These are phyloP conservation scores for Myxocyprinus asiaticus DNA, from an alignment of 2,113 vertebrate genomes.

Conservation along the genomic window DNA sequence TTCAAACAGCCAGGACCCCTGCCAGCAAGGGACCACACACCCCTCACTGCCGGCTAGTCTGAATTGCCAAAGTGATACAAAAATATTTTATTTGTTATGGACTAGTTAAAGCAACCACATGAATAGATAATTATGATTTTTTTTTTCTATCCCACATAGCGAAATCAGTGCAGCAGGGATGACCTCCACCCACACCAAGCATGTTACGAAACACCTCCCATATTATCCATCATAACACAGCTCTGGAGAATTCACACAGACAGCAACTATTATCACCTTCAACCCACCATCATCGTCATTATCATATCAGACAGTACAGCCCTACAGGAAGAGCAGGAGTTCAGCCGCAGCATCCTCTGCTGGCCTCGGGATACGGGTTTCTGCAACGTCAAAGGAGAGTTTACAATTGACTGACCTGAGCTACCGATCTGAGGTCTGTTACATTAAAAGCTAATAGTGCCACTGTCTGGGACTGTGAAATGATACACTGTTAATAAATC, in stretches of 20 bases:
- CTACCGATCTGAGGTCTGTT: conserved; percentile 5
- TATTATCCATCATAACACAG: conserved; percentile 67
- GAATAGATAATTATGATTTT: conserved; percentile 70
- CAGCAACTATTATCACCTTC: conserved; percentile 40
- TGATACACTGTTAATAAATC: neutral
- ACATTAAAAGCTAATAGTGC: neutral
- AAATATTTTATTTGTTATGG: conserved; percentile 27
- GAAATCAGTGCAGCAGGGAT: conserved; percentile 66
- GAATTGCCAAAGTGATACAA: conserved; percentile 62
- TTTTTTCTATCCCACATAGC: conserved; percentile 61
- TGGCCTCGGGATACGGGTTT: conserved; percentile 7
- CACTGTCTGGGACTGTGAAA: neutral
- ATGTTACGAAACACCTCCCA: conserved; percentile 68
- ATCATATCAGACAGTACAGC: conserved; percentile 21
- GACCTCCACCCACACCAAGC: conserved; percentile 73
- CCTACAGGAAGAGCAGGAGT: conserved; percentile 5
- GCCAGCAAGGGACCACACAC: conserved; percentile 62
- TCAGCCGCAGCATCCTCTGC: neutral
- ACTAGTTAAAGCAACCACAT: conserved; percentile 59
- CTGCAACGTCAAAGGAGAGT: conserved; percentile 10
- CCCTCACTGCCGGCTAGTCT: conserved; percentile 68
- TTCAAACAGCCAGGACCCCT: conserved; percentile 71
- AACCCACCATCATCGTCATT: conserved; percentile 25
- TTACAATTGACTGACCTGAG: neutral
- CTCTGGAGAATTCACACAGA: conserved; percentile 59